Evolutionary conservation across 2,888 invertebrate genomes (phyloP), one percentile per base, ranked within the genome.

Genomic region (Oegoconia quadripuncta): DNA sequence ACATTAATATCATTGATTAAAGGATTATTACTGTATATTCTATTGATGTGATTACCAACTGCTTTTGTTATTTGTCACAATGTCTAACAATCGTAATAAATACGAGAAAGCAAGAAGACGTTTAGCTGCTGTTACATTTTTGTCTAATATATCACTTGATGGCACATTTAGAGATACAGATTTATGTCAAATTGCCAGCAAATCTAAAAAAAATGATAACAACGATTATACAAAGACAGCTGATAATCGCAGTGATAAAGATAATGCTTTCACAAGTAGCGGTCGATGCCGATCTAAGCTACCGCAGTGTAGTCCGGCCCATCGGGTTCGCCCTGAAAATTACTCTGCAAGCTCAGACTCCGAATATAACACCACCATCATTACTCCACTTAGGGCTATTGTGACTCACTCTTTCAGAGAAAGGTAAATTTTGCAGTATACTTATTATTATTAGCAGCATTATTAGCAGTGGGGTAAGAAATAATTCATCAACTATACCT

Each of bases 141-240:
- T 98, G 59, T 94, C 97, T 37, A 98, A 97, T 86, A 98, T 98
- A 73, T 97, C 97, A 48, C 89, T 98, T 48, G 97, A 97, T 89
- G 97, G 97, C 52, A 93, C 93, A 58, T 93, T 94, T 78, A 91
- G 91, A 70, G 93, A 94, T 73, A 91, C 92, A 44, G 91, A 76
- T 49, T 46, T 75, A 42, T 55, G 63, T 38, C 69, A 74, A 43
- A 50, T 69, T 47, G 51, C 59, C 23, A 72, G 73, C 52, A 72
- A 73, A 46, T 43, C 62, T 22, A 45, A 53, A 12, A 73, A 64
- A 46, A 53, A 48, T 52, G 79, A 79, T 48, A 72, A 64, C 59
- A 55, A 53, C 41, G 68, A 76, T 51, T 52, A 46, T 20, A 55
- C 41, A 3, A 40, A 52, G n/a, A 74, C 69, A 54, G 35, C 52